Base-by-base conservation (phyloP, 2,888 invertebrate genomes). In the Gymnoscelis rufifasciata region DNA sequence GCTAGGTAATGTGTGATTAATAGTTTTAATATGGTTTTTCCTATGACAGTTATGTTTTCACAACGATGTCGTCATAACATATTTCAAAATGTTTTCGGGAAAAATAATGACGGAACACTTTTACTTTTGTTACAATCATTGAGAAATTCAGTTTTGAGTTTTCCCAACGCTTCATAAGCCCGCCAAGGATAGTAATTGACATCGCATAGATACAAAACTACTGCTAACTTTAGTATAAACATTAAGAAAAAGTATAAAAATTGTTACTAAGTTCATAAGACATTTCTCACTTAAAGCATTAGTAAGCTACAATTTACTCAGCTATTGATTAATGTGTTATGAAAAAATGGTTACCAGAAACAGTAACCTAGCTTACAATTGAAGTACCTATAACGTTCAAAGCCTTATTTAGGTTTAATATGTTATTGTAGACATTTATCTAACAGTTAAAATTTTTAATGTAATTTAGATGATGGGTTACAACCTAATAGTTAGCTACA, bases 261-360 rank as follows among this genome's bases (percentile, higher is more conserved):
- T 66, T 76, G 64, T 78, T 82, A 71, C 72, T 79, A 78, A 74
- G 74, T 82, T 87, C 86, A 86, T 87, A 87, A 87, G 86, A 86
- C 71, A 69, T 71, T 81, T 84, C 84, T 78, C 78, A 74, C 71
- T 83, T 86, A 86, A 86, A 87, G 86, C 87, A 78, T 81, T 73
- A 62, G 71, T 78, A 83, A 81, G 83, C 83, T 83, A 82, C 76
- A 64, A 64, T 65, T 69, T 67, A 67, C 56, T 56, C 59, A 56
- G 62, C 49, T 58, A 41, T 58, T 59, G 52, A 52, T 19, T 56
- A 57, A 62, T 26, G 38, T 26, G 29, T 45, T 10, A 38, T 35
- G 27, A 40, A 30, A 27, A 7, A 8, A 1, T 13, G 14, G 10
- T 33, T 26, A 19, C 12, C 27, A 37, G 37, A 44, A 36, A 48